Percentiles rank a stretch among this genome's conserved stretches.
phyloP scores from a whole-genome alignment of 2,888 invertebrate species.

The Hecatera dysodea region DNA sequence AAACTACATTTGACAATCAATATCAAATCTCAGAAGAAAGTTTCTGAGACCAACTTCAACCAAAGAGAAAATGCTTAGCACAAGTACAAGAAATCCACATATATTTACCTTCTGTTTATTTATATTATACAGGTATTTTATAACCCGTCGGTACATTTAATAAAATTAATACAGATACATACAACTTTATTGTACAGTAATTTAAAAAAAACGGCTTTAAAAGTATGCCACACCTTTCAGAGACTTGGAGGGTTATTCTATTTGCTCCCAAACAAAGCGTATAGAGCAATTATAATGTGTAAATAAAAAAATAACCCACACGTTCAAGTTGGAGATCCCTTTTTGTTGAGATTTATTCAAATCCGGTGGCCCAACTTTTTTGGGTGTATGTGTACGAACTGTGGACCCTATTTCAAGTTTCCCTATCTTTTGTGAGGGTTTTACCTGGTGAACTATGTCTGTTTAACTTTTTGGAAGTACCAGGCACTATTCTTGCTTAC shows the following conservation, averaged over 20 bases:
- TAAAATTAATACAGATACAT: too few species aligned
- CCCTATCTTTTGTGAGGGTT: slow-evolving; percentile 39
- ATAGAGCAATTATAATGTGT: slow-evolving; percentile 43
- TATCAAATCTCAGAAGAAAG: background rate
- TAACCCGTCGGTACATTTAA: too few species aligned
- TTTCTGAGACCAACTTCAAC: background rate
- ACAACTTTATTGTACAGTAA: too few species aligned
- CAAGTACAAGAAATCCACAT: background rate
- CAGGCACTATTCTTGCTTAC: background rate
- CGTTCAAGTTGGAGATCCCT: slow-evolving; percentile 60
- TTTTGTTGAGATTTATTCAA: slow-evolving; percentile 72
- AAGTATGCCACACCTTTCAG: slow-evolving; percentile 4
- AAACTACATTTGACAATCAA: background rate
- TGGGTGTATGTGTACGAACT: slow-evolving; percentile 39
- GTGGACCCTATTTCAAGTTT: slow-evolving; percentile 59
- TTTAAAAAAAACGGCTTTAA: too few species aligned
- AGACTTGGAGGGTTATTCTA: background rate
- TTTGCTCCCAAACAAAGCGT: slow-evolving; percentile 29
- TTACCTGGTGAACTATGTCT: slow-evolving; percentile 14
- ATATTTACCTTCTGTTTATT: too few species aligned
- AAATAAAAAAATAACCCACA: slow-evolving; percentile 50
- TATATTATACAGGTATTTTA: too few species aligned
- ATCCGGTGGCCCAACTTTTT: slow-evolving; percentile 65
- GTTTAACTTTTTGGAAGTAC: slow-evolving; percentile 15
- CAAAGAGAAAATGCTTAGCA: background rate